Evolutionary conservation across 2,888 invertebrate genomes (phyloP).

Genomic region (Acrobasis consociella): DNA sequence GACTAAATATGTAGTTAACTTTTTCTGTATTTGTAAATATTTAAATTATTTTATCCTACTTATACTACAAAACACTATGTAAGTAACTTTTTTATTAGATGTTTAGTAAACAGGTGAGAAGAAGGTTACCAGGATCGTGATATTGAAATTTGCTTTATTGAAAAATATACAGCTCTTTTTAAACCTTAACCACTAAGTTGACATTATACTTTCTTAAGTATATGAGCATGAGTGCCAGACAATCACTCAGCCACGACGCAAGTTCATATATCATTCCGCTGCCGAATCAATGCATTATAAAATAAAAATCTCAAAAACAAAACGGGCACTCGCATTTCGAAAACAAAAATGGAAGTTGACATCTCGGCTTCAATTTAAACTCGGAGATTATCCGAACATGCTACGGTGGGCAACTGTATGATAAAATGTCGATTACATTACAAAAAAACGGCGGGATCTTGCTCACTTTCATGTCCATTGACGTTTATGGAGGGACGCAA

Average conservation of each 20-base stretch:
- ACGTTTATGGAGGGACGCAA: not conserved
- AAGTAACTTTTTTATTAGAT: too few species aligned
- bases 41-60: too few species aligned
- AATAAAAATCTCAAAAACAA: not conserved
- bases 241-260: not conserved
- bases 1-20: too few species aligned
- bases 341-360: slow-evolving; percentile 14
- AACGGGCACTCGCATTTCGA: not conserved
- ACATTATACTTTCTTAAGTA: not conserved
- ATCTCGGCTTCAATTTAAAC: slow-evolving; percentile 7
- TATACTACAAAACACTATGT: too few species aligned
- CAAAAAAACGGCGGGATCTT: not conserved
- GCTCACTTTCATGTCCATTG: not conserved
- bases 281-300: not conserved
- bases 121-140: too few species aligned
- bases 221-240: not conserved
- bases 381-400: slow-evolving; percentile 9
- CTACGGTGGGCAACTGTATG: slow-evolving; percentile 2
- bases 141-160: too few species aligned
- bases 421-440: slow-evolving; percentile 1
- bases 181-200: not conserved
- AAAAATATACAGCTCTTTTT: too few species aligned
- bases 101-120: too few species aligned
- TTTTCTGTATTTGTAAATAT: too few species aligned
- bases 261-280: slow-evolving; percentile 3